Base-by-base conservation (phyloP, 2,888 invertebrate species). In the Terebella lapidaria region DNA sequence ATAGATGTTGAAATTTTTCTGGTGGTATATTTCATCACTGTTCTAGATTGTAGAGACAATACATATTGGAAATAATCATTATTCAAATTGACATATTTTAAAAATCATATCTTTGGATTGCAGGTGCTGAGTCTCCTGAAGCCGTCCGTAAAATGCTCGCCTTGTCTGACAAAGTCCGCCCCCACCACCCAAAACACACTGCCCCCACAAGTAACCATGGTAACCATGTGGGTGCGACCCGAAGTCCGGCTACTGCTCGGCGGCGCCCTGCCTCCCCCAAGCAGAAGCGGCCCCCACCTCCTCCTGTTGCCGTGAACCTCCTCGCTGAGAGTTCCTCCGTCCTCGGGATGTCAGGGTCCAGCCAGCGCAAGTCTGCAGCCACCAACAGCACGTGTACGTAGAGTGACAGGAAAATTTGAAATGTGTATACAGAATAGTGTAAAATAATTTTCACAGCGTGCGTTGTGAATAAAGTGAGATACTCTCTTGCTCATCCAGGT, bases 251-350 rank as follows among this genome's bases (percentile, higher is more conserved):
- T 4, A 28, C 27, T n/a, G 10, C 54, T 35, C 27, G 51, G 26
- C 26, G 28, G 26, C 26, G 20, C 29, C 52, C 52, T n/a, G 56
- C n/a, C 22, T 49, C 56, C 5, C 56, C 56, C 25, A 15, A 18
- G 26, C 54, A 29, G 26, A 18, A 42, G 26, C 56, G 20, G 22
- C 20, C 91, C 56, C 87, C 87, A 27, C 69, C 69, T 25, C 85
- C 72, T 81, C 86, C 69, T 1, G 65, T 68, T 55, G 88, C 90
- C 56, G 92, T 94, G 57, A 92, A 93, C 81, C 85, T 95, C 61
- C 93, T 92, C 59, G 91, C 92, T 30, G 94, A 95, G 83, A 94
- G 94, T 82, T 94, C 94, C 81, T 94, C 93, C 80, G 94, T 94
- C 66, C 92, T 94, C 58, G 92, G 92, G 63, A 86, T 94, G 73